Base-by-base conservation (phyloP, 2,797 vertebrate species). In the Naso thynnoides region DNA sequence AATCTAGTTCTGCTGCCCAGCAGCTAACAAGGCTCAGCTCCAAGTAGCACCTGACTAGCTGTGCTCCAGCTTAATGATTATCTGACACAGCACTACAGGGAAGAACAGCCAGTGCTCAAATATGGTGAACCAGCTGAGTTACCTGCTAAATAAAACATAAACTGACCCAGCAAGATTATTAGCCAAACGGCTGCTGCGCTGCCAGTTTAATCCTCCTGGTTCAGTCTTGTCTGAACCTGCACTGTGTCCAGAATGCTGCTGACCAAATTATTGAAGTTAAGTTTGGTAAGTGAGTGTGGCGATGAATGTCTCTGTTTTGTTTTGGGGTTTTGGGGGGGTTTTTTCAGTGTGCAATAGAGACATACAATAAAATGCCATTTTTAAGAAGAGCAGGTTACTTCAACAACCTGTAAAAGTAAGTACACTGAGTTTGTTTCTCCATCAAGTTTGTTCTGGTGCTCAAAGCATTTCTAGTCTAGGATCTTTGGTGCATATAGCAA, bases 61-160 rank as follows among this genome's bases (percentile, higher is more conserved):
- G 67, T 48, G 31, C 68, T 50, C 5, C 0, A 9, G 18, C 29
- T n/a, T 53, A 61, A 52, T 67, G 42, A 79, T 80, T 67, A 60
- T 79, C 71, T 41, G 13, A 70, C 63, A 81, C 58, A 69, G 68
- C 8, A 4, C 49, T 50, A 44, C 19, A 54, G 29, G 42, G 47
- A 65, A 69, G 64, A 76, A 59, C 52, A 74, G 59, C 69, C 70
- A 50, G 48, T 61, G 65, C 68, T 61, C 42, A 57, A 73, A 86
- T 53, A 70, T 81, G 79, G 44, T 42, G 29, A 67, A 75, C 62
- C 75, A 74, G 58, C 71, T 74, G 65, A 33, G 76, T 68, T 76
- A 74, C 67, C 50, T 71, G 73, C 69, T 71, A 68, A 84, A 81
- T 86, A 76, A 76, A 77, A 74, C 64, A 78, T 63, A 2, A 16